Evolutionary conservation across 2,113 vertebrate species (phyloP).

Genomic region (Notarius lentiginosus): DNA sequence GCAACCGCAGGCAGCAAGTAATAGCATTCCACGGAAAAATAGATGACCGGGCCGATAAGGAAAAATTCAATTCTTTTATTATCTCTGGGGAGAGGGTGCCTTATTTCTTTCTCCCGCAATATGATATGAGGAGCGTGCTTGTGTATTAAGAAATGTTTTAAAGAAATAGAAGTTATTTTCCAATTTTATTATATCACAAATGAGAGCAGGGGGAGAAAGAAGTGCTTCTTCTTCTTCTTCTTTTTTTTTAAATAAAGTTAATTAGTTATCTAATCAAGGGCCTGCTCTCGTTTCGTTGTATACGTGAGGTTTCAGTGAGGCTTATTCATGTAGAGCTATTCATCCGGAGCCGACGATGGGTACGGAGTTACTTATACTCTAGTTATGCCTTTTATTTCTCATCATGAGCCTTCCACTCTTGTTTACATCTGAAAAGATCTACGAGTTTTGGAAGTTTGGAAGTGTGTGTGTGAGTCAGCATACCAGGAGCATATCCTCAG

Average conservation of each 20-base stretch:
- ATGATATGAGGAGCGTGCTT: constrained; percentile 94
- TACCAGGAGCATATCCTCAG: constrained; percentile 45
- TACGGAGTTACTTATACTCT: neutral
- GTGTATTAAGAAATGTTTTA: constrained; percentile 80
- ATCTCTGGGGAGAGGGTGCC: constrained; percentile 98
- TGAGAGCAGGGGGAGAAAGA: neutral
- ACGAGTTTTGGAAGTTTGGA: constrained; percentile 8
- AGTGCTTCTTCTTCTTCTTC: constrained; percentile 59
- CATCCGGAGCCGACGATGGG: neutral
- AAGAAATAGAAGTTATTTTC: constrained; percentile 78
- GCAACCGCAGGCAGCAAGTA: constrained; percentile 98
- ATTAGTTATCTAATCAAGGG: constrained; percentile 72
- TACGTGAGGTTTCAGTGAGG: constrained; percentile 4
- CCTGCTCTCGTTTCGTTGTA: constrained; percentile 49
- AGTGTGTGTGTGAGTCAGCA: constrained; percentile 39
- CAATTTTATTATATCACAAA: constrained; percentile 69
- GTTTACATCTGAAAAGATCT: neutral
- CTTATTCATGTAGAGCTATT: neutral
- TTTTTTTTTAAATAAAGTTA: constrained; percentile 66
- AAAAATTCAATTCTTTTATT: constrained; percentile 99
- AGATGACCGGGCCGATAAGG: constrained; percentile 99
- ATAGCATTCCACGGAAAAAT: constrained; percentile 98
- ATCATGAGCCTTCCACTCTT: neutral
- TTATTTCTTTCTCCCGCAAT: constrained; percentile 92
- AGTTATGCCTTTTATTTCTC: neutral